Base-by-base conservation (phyloP, 2,888 invertebrate species). In the Hyles lineata region DNA sequence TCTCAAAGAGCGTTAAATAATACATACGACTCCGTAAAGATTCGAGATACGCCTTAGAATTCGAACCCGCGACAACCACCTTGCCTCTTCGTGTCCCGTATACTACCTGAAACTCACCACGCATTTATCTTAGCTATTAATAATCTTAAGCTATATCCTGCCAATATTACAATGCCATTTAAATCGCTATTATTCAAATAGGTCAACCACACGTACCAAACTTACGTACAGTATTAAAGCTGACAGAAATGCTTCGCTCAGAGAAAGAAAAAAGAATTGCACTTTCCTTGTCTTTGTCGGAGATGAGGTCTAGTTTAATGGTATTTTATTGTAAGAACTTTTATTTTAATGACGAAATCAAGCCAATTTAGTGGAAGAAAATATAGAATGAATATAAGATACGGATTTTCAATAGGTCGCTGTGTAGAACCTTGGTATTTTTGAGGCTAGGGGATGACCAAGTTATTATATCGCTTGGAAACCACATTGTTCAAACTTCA, bases 241-340 rank as follows among this genome's bases (percentile, higher is more conserved):
- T 60, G 60, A 25, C 23, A 25, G 60, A 35, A 67, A 21, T 43
- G 21, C 43, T 43, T 15, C 25, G 23, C 5, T 15, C 63, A 15
- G 15, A 21, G 62, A n/a, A 43, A 43, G 43, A 43, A 67, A 63
- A 67, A 67, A 43, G 1, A 1, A 35, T 43, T 21, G 4, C 63
- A 21, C 21, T 67, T 50, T 67, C 21, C 43, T 43, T 35, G 17
- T 25, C 25, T 60, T 25, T 60, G 25, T 60, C 60, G 17, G 43
- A 43, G 43, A 23, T 43, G 35, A 43, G 29, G 25, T n/a, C n/a
- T 63, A n/a, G 43, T 35, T 67, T 67, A 29, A 29, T 62, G 19
- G 11, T 67, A 15, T 67, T 63, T 32, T 43, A 21, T 50, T n/a
- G 15, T 15, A 67, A 43, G n/a, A 43, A 43, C 63, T 67, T 67